These are phyloP conservation scores for Pammene aurita DNA, from an alignment of 2,888 invertebrate genomes.

Conservation along the genomic window DNA sequence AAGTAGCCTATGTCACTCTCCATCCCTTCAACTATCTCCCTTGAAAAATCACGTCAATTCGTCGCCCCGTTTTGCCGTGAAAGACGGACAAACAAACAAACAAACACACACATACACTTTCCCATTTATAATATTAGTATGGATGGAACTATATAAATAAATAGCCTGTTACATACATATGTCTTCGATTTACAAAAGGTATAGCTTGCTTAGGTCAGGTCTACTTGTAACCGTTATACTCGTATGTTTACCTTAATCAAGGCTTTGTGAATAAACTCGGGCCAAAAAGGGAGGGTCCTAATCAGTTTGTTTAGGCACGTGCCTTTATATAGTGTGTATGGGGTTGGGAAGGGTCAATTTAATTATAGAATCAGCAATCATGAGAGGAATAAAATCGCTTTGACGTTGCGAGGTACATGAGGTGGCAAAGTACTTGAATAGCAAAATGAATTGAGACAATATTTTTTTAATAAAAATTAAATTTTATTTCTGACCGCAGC, in stretches of 20 bases:
- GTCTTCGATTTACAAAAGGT: not conserved
- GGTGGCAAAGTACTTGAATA: not conserved
- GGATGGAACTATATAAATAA: too few relatives aligned
- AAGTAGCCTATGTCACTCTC: too few relatives aligned
- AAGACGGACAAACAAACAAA: too few relatives aligned
- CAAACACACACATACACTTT: too few relatives aligned
- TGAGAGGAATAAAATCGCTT: constrained; percentile 5
- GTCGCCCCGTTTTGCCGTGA: too few relatives aligned
- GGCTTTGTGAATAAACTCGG: constrained; percentile 29
- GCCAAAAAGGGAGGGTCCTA: constrained; percentile 31
- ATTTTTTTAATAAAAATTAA: too few relatives aligned
- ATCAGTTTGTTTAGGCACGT: constrained; percentile 38
- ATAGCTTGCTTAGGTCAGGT: not conserved
- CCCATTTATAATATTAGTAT: too few relatives aligned
- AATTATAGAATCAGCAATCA: constrained; percentile 36
- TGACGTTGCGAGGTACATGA: constrained; percentile 4
- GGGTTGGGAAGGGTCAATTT: constrained; percentile 13
- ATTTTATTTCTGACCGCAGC: too few relatives aligned
- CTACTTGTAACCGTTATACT: constrained; percentile 1
- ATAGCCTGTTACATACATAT: not conserved
- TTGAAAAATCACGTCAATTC: too few relatives aligned
- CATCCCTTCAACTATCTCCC: too few relatives aligned
- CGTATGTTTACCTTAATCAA: constrained; percentile 27
- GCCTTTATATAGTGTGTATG: constrained; percentile 12
- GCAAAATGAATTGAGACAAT: not conserved